Base-by-base conservation (phyloP, 2,797 vertebrate species). In the Threskiornis aethiopicus region DNA sequence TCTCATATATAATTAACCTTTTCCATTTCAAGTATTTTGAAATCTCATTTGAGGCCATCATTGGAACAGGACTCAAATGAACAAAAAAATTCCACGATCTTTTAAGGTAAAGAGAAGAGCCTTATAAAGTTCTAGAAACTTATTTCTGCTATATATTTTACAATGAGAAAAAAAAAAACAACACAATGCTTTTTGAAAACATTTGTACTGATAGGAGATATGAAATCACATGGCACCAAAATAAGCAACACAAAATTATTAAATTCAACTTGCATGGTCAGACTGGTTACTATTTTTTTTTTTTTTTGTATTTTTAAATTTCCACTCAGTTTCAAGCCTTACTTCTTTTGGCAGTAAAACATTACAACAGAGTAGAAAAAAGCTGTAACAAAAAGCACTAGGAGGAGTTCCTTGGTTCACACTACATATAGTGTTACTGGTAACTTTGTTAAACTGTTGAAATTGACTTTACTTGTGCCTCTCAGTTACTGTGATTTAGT, bases 1-100 rank as follows among this genome's bases (percentile, higher is more conserved):
- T 6, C 55, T 66, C 67, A 89, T 71, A 61, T 22, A 80, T 59
- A 72, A 83, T 73, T 69, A 76, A 70, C 22, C 11, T 90, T 64
- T 79, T 83, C 79, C 61, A 96, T 85, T 94, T 84, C 55, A 92
- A 78, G 22, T 70, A 66, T 55, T 94, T 83, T 41, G 28, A 87
- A 70, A 83, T 80, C 80, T 85, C 79, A 78, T 39, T 90, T 92
- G 41, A 95, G 51, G 65, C 13, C 65, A 71, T 39, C 55, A 90
- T 17, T 87, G 28, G 64, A 89, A 87, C 10, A 52, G 44, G n/a
- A 90, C 44, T 26, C 66, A 54, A 69, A 84, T 13, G 19, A 84
- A 72, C 13, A 59, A 62, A 83, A 81, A 29, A 31, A 55, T 44
- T 9, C 49, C 67, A 89, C 24, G 65, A 13, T 41, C 22, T 67